Base-by-base conservation (phyloP, 2,797 vertebrate species). In the Girardinus metallicus region DNA sequence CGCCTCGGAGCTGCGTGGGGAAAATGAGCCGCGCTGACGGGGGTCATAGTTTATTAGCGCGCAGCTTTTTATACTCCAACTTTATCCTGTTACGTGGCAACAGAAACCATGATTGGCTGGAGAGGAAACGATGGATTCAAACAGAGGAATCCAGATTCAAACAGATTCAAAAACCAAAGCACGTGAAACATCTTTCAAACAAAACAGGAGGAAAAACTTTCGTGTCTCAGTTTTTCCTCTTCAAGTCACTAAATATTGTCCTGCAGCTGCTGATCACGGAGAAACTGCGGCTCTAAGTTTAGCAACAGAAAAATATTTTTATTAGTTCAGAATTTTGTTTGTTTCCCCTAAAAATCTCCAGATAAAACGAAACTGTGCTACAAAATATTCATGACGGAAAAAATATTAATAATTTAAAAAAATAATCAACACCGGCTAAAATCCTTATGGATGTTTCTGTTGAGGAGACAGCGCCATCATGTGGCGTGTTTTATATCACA, bases 11-110 rank as follows among this genome's bases (percentile, higher is more conserved):
- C 89, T 83, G 82, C 75, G 77, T 82, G 88, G 91, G 85, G 91
- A 87, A 90, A 87, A 93, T 94, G 96, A 96, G 95, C 95, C 95
- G 95, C 96, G 92, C 96, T 96, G 95, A 96, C 93, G 96, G 96
- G 95, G 96, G 96, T 97, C 97, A 97, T 96, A 96, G 91, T 94
- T 94, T 96, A 97, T 96, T 96, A 96, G 96, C 96, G 96, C 96
- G 93, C 96, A 94, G 95, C 97, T 97, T 99, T 97, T 98, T 99
- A 99, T 99, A 99, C 96, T 95, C 95, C 96, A 95, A 97, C 96
- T 97, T 97, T 96, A 95, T 96, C 96, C 96, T 96, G 96, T 97
- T 93, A 94, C 96, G 94, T 97, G 97, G 97, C 97, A 97, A 98
- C 97, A 96, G 96, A 96, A 92, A 93, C 96, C 86, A 96, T 89